These are phyloP conservation scores for Eupleurogrammus muticus DNA, from an alignment of 2,797 vertebrate genomes.

Conservation along the genomic window DNA sequence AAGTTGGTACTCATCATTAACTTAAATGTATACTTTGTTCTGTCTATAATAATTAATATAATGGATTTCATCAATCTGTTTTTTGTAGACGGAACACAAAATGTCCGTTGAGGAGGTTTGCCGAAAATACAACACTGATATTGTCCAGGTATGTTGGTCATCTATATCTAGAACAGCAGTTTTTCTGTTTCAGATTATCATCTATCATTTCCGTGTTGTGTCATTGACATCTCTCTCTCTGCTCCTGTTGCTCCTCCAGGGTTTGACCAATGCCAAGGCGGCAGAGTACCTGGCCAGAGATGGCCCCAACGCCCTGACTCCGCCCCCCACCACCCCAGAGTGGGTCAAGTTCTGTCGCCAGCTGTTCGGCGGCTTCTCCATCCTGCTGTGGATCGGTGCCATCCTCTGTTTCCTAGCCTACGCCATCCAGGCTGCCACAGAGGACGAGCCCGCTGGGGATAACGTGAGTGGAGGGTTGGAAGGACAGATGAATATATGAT, in stretches of 20 bases:
- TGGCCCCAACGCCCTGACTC: conserved; percentile 91
- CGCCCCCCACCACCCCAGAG: conserved; percentile 92
- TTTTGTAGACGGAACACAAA: conserved; percentile 92
- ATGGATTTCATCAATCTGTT: background rate
- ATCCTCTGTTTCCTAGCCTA: conserved; percentile 95
- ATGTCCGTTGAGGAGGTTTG: conserved; percentile 96
- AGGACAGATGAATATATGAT: background rate
- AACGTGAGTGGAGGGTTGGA: conserved; percentile 80
- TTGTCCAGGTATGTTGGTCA: conserved; percentile 87
- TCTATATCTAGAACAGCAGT: fast-evolving
- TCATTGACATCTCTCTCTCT: background rate
- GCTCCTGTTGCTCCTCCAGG: conserved; percentile 73
- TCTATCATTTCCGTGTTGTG: background rate
- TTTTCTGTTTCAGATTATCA: background rate
- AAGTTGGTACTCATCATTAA: background rate
- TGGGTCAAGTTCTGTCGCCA: conserved; percentile 96
- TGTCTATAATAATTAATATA: background rate
- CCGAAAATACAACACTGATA: conserved; percentile 91
- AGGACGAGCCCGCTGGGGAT: conserved; percentile 90
- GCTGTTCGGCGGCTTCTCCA: conserved; percentile 94
- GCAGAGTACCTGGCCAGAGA: conserved; percentile 91
- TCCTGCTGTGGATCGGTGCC: conserved; percentile 92
- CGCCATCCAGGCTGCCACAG: conserved; percentile 91
- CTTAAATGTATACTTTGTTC: background rate
- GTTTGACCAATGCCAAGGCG: conserved; percentile 92